phyloP scores from a whole-genome alignment of 1,140 invertebrate species.

The Trichogramma pretiosum region DNA sequence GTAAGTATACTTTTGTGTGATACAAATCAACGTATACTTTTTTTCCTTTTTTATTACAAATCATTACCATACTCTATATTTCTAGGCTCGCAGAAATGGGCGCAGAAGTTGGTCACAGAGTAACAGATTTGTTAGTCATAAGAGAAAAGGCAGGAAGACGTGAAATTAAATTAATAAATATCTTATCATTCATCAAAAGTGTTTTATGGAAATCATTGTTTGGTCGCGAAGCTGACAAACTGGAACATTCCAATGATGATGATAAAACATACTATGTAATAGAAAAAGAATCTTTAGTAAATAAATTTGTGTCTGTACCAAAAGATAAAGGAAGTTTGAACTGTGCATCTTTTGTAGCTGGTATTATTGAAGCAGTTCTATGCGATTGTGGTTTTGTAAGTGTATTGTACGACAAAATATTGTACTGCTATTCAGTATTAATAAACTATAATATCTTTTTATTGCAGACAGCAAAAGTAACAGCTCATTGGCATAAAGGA shows the following conservation, averaged over 20 bases:
- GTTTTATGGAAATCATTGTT: constrained; percentile 97
- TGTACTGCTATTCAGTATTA: background rate
- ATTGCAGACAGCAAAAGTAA: constrained; percentile 87
- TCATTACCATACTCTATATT: constrained; percentile 8
- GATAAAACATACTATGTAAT: constrained; percentile 97
- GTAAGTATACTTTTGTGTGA: constrained; percentile 46
- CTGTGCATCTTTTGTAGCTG: constrained; percentile 96
- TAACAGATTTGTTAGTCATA: constrained; percentile 89
- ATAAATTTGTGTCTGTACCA: constrained; percentile 95
- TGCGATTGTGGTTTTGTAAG: constrained; percentile 94
- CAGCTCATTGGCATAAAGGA: constrained; percentile 97
- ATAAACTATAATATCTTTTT: background rate
- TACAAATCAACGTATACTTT: background rate
- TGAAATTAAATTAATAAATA: constrained; percentile 91
- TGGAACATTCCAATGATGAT: constrained; percentile 98
- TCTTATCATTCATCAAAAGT: constrained; percentile 91
- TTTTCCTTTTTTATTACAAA: background rate
- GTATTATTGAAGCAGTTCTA: constrained; percentile 93
- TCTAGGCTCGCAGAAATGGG: constrained; percentile 86
- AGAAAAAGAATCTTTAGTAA: constrained; percentile 94
- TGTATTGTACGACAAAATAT: constrained; percentile 20
- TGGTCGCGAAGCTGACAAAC: constrained; percentile 95
- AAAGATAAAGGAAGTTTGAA: constrained; percentile 96
- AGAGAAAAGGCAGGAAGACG: constrained; percentile 89
- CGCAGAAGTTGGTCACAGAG: constrained; percentile 84